Percentiles rank a stretch among this genome's conserved stretches.
These are phyloP conservation scores for Eumerus sabulonum DNA, from an alignment of 2,888 invertebrate species.

Conservation along the genomic window DNA sequence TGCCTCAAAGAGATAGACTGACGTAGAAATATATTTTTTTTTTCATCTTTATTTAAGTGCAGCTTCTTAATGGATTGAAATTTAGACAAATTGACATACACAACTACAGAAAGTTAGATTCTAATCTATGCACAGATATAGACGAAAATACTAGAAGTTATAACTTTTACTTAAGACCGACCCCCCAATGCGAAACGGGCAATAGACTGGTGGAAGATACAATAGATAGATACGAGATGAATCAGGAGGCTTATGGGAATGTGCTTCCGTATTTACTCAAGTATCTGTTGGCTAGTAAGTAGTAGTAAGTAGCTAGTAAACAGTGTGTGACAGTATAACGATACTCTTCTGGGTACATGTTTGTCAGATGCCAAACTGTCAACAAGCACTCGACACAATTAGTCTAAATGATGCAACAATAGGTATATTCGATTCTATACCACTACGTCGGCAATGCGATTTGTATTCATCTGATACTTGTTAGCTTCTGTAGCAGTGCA, in stretches of 20 bases:
- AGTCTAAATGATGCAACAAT: slow-evolving; percentile 50
- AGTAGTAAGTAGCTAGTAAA: too few species aligned
- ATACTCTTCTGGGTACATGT: not conserved
- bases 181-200: slow-evolving; percentile 9
- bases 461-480: slow-evolving; percentile 40
- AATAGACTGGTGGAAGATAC: not conserved
- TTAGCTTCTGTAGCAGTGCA: not conserved
- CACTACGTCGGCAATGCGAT: slow-evolving; percentile 10
- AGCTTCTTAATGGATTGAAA: slow-evolving; percentile 57
- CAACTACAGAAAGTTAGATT: not conserved
- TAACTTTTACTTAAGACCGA: slow-evolving; percentile 45
- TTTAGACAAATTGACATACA: slow-evolving; percentile 49
- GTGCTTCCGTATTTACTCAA: too few species aligned
- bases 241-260: too few species aligned
- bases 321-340: too few species aligned
- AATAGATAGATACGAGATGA: slow-evolving; percentile 14
- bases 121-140: slow-evolving; percentile 9
- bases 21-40: slow-evolving; percentile 23
- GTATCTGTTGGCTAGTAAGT: too few species aligned
- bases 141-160: slow-evolving; percentile 22
- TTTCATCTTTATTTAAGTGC: not conserved
- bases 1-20: not conserved
- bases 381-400: slow-evolving; percentile 23
- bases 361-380: slow-evolving; percentile 29
- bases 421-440: not conserved